Evolutionary conservation across 2,113 vertebrate species (phyloP).

Genomic region (Indicator indicator): DNA sequence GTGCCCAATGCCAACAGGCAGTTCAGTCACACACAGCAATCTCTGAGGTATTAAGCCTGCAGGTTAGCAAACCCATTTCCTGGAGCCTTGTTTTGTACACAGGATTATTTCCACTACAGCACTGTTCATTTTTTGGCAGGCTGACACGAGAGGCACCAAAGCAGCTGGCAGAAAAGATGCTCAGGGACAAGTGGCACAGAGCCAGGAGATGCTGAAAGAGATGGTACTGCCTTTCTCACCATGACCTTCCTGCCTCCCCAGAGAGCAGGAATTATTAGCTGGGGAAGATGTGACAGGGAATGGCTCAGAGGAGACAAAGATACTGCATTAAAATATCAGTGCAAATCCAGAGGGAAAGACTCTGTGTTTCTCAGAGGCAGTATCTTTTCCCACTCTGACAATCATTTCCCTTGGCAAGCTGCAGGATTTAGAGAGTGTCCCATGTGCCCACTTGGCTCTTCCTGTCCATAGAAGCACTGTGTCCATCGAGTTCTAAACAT

Average conservation of each 20-base stretch:
- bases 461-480: background rate
- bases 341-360: background rate
- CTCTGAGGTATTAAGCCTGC: background rate
- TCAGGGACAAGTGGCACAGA: background rate
- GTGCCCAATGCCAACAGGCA: background rate
- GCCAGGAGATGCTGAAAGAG: background rate
- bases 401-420: background rate
- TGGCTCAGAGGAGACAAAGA: background rate
- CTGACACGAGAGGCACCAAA: background rate
- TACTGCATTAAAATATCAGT: background rate
- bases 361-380: background rate
- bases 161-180: background rate
- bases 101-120: background rate
- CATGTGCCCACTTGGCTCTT: background rate
- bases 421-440: background rate
- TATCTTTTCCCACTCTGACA: background rate
- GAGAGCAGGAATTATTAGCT: background rate
- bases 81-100: background rate
- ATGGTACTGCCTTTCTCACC: background rate
- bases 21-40: background rate
- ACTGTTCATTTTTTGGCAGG: background rate
- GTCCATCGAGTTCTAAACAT: background rate
- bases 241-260: background rate
- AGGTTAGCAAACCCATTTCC: background rate
- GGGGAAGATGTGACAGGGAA: background rate